phyloP scores from a whole-genome alignment of 2,113 vertebrate genomes.

The Microcebus jonahi region DNA sequence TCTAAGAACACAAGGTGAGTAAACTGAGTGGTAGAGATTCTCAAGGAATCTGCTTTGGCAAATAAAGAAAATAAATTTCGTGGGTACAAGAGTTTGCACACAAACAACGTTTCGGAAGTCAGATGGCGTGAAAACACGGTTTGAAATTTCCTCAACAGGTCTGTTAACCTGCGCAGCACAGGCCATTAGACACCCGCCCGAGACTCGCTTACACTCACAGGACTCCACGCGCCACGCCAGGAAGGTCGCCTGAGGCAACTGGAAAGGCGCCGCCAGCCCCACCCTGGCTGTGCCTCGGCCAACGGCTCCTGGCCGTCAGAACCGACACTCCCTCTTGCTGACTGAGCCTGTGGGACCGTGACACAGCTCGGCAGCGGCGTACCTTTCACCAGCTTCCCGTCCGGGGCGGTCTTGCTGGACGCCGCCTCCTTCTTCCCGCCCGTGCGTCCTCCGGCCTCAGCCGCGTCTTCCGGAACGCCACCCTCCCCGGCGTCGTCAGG shows the following conservation, averaged over 20 bases:
- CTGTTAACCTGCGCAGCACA: background rate
- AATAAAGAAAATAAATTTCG: background rate
- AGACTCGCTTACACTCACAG: rapidly evolving
- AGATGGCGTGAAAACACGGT: rapidly evolving
- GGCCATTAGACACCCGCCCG: background rate
- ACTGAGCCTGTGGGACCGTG: background rate
- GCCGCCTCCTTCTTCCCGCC: conserved; percentile 79
- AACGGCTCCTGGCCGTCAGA: background rate
- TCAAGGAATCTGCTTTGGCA: background rate
- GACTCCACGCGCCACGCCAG: background rate
- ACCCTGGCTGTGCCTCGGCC: background rate
- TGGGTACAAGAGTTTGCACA: rapidly evolving
- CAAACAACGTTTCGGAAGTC: background rate
- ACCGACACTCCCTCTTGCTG: background rate
- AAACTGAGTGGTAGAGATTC: background rate
- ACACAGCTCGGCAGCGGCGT: background rate
- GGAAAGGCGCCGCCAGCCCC: too few species aligned
- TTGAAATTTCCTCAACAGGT: background rate
- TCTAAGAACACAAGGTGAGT: background rate
- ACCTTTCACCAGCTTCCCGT: conserved; percentile 91
- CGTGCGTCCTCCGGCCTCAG: conserved; percentile 61
- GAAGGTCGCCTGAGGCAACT: background rate
- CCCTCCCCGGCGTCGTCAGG: conserved; percentile 72
- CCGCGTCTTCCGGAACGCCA: conserved; percentile 68
- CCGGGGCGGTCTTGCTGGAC: conserved; percentile 77